Percentiles rank a stretch among this genome's conserved stretches.
Conservation (phyloP, 1,140 invertebrate genomes). For the Brachionus manjavacas region DNA sequence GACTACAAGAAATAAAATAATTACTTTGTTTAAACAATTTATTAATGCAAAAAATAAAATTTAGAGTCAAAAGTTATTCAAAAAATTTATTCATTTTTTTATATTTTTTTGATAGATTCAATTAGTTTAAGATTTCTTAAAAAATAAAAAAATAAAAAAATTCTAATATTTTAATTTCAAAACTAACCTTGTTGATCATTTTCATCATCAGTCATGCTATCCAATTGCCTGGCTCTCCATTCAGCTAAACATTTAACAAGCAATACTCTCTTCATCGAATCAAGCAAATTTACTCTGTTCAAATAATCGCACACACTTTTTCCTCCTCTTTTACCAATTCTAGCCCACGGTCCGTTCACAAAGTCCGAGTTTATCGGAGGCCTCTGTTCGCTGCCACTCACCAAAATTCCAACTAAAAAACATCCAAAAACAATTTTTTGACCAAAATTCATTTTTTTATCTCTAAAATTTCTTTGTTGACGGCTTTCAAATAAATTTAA, state of each 20-base stretch:
- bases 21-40: too few relatives aligned
- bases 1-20: too few relatives aligned
- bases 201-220: background rate
- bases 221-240: background rate
- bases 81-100: too few relatives aligned
- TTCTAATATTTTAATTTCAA: background rate
- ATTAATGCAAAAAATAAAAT: too few relatives aligned
- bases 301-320: background rate
- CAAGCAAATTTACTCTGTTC: background rate
- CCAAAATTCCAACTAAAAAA: background rate
- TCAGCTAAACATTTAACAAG: background rate
- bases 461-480: background rate
- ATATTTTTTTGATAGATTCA: background rate
- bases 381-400: background rate
- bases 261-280: background rate
- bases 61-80: too few relatives aligned
- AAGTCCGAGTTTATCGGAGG: background rate
- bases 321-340: background rate
- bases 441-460: background rate
- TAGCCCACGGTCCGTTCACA: constrained; percentile 19
- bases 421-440: background rate
- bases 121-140: background rate
- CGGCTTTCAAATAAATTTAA: background rate
- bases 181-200: background rate
- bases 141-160: background rate